These are phyloP conservation scores for Platygyra sinensis DNA, from an alignment of 64 coral and sea anemone genomes.

Conservation along the genomic window DNA sequence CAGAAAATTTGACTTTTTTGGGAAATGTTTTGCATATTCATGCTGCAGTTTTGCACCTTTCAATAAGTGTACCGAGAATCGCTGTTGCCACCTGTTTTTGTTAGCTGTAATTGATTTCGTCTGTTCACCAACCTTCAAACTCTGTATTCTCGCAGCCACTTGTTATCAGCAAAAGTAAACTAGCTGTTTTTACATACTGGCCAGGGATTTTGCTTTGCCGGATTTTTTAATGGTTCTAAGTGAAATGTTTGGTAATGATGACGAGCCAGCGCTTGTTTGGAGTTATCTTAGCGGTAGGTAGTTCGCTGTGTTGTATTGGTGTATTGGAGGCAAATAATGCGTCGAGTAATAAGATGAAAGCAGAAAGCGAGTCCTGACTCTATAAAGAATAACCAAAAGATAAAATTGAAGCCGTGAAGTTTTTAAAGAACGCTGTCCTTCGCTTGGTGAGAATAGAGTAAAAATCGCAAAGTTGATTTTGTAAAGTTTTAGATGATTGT, in stretches of 20 bases:
- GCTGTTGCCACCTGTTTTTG: constrained; percentile 24
- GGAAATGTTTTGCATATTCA: constrained; percentile 42
- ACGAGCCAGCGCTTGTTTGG: constrained; percentile 12
- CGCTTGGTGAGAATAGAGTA: not conserved
- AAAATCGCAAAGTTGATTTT: not conserved
- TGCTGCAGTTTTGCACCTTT: constrained; percentile 25
- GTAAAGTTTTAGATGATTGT: not conserved
- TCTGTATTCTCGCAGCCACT: not conserved
- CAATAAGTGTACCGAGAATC: not conserved
- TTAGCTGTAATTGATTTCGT: constrained; percentile 37
- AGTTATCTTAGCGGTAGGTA: constrained; percentile 38
- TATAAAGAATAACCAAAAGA: not conserved
- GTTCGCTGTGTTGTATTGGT: constrained; percentile 10
- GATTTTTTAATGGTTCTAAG: not conserved
- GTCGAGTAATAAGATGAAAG: constrained; percentile 3
- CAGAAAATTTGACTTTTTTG: constrained; percentile 27
- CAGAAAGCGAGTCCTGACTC: not conserved
- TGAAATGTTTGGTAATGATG: constrained; percentile 5
- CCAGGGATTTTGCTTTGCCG: not conserved
- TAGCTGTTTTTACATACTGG: not conserved
- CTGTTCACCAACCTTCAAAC: not conserved
- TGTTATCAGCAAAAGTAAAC: not conserved
- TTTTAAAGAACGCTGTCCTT: not conserved
- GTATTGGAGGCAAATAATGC: constrained; percentile 1
- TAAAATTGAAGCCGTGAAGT: constrained; percentile 1